Base-by-base conservation (phyloP, 2,888 invertebrate genomes). In the Notodonta dromedarius region DNA sequence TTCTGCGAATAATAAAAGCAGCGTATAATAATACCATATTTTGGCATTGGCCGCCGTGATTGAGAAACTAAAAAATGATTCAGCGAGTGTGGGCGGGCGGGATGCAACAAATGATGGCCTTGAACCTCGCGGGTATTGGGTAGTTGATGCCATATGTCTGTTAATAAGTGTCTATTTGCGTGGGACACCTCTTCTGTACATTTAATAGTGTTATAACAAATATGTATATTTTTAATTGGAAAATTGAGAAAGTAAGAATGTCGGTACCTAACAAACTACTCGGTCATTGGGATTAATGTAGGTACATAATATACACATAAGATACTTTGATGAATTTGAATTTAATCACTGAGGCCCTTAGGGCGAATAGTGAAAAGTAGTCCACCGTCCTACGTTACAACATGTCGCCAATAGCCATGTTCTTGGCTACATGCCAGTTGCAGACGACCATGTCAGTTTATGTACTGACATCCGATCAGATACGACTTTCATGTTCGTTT, bases 81-180 rank as follows among this genome's bases (percentile, higher is more conserved):
- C 90, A 91, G 68, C 62, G 57, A 35, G 77, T 67, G 92, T 92
- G 82, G 92, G 92, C 75, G 83, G 89, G 84, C 75, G 85, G 77
- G 86, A 88, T 91, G 92, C 91, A 90, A 82, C 83, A 80, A 81
- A 84, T 80, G 69, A 78, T 77, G 83, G 74, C 87, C 88, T 87
- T 91, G 89, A 91, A 90, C 91, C 86, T 80, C 77, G 73, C 73
- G 72, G 68, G 69, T 73, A 69, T 66, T 79, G 70, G 66, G 68
- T 67, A 66, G 50, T 66, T 67, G 74, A 73, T 74, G 61, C 71
- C 71, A 61, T 70, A 74, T 73, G 73, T 70, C 78, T 75, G 77
- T 77, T 76, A 78, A 69, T 73, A 66, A 65, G 71, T 75, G 73
- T 77, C 78, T 72, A 64, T 68, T 67, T 70, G 78, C 80, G 81